These are phyloP conservation scores for Delphinus delphis DNA, from an alignment of 2,113 vertebrate genomes.

Conservation along the genomic window DNA sequence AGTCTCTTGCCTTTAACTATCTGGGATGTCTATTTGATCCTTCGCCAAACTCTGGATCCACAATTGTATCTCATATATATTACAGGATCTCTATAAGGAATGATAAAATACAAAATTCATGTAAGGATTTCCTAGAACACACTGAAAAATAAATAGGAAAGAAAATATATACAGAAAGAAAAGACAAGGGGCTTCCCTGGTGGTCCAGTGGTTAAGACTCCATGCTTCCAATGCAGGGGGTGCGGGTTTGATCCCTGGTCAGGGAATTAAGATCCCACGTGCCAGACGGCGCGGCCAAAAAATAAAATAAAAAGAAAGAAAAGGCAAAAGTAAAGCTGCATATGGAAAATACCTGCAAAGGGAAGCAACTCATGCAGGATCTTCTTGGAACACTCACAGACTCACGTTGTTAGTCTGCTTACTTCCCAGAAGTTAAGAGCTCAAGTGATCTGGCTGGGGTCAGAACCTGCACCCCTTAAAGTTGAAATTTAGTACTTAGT, in stretches of 20 bases:
- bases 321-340: not conserved
- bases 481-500: slow-evolving; percentile 34
- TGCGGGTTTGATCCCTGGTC: too few species aligned
- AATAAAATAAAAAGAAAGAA: not conserved
- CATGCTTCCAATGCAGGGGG: too few species aligned
- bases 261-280: too few species aligned
- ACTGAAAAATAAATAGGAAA: slow-evolving; percentile 7
- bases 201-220: too few species aligned
- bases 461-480: slow-evolving; percentile 37
- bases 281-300: too few species aligned
- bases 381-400: not conserved
- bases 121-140: not conserved
- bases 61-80: not conserved
- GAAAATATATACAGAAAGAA: not conserved
- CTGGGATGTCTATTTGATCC: not conserved
- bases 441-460: not conserved
- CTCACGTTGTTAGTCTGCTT: not conserved
- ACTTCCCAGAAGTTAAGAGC: slow-evolving; percentile 43
- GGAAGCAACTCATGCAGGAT: not conserved
- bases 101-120: not conserved
- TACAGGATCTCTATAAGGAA: not conserved
- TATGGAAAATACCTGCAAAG: not conserved
- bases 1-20: not conserved
- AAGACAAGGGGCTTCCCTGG: not conserved
- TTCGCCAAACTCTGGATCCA: not conserved